A percentile compares a stretch with the other conserved stretches of the same genome.
These are phyloP conservation scores for Myotis davidii DNA, from an alignment of 2,113 vertebrate genomes.

Conservation along the genomic window DNA sequence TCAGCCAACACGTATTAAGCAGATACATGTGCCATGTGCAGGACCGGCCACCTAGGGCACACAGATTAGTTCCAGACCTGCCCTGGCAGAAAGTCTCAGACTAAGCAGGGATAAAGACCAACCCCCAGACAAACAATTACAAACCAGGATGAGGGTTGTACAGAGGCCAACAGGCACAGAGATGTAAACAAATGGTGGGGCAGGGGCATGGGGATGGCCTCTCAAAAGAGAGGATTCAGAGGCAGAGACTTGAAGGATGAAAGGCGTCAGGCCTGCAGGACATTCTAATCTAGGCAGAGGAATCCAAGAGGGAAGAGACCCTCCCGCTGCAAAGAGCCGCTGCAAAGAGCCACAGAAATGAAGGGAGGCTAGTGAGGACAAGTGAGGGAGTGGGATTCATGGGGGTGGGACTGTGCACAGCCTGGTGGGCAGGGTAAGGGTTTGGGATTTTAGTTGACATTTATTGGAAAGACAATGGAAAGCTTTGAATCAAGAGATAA, in stretches of 20 bases:
- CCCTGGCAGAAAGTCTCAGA: background rate
- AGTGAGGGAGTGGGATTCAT: background rate
- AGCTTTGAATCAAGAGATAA: background rate
- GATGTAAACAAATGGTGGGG: background rate
- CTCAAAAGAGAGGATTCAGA: background rate
- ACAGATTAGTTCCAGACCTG: background rate
- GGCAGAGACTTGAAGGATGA: background rate
- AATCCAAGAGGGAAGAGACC: background rate
- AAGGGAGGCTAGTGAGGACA: background rate
- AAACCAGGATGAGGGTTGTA: background rate
- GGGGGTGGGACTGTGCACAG: rapidly evolving
- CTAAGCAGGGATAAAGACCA: background rate
- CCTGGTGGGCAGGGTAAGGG: background rate
- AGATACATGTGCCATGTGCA: background rate
- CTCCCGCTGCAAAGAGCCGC: background rate
- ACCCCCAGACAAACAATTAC: background rate
- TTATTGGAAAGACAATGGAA: background rate
- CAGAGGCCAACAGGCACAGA: background rate
- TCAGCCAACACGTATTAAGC: background rate
- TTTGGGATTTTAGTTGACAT: background rate
- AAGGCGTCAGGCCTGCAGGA: background rate
- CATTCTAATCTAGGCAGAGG: background rate
- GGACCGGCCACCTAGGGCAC: background rate
- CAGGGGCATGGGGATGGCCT: background rate
- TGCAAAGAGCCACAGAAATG: background rate